These are phyloP conservation scores for Latrodectus hesperus DNA, from an alignment of 2,888 invertebrate genomes.

Conservation along the genomic window DNA sequence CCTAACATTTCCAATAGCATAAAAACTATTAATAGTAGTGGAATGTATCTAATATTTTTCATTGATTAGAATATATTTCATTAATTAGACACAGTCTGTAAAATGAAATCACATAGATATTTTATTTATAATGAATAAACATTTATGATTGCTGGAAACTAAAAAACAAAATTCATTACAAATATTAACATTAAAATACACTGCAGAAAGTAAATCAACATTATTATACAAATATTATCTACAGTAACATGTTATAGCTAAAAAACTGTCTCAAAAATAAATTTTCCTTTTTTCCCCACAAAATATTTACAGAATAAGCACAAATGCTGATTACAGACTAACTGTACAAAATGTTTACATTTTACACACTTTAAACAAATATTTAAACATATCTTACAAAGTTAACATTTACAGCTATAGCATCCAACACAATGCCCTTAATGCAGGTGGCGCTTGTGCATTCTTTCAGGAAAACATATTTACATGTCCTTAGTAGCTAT, in stretches of 20 bases:
- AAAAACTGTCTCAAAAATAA: conserved; percentile 68
- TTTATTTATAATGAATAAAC: conserved; percentile 61
- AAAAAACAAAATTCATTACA: conserved; percentile 60
- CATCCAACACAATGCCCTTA: neutral
- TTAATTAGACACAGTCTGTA: no score
- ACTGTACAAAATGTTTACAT: conserved; percentile 66
- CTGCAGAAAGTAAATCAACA: conserved; percentile 60
- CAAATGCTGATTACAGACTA: conserved; percentile 55
- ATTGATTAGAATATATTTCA: no score
- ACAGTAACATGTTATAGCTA: conserved; percentile 66
- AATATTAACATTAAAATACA: conserved; percentile 67
- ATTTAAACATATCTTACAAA: conserved; percentile 38
- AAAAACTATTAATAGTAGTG: no score
- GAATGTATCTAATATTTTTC: no score
- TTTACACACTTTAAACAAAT: conserved; percentile 40
- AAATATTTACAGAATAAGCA: conserved; percentile 68
- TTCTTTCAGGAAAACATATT: conserved; percentile 17
- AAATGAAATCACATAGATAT: no score
- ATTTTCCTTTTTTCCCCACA: conserved; percentile 51
- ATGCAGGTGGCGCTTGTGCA: neutral
- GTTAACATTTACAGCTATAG: conserved; percentile 42
- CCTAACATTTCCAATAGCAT: no score
- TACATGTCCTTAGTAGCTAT: conserved; percentile 47
- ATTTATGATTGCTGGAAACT: conserved; percentile 59
- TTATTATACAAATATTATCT: conserved; percentile 65